Percentiles rank a stretch among this genome's conserved stretches.
phyloP scores from a whole-genome alignment of 2,797 vertebrate species.

The Euphonia xanthogaster region DNA sequence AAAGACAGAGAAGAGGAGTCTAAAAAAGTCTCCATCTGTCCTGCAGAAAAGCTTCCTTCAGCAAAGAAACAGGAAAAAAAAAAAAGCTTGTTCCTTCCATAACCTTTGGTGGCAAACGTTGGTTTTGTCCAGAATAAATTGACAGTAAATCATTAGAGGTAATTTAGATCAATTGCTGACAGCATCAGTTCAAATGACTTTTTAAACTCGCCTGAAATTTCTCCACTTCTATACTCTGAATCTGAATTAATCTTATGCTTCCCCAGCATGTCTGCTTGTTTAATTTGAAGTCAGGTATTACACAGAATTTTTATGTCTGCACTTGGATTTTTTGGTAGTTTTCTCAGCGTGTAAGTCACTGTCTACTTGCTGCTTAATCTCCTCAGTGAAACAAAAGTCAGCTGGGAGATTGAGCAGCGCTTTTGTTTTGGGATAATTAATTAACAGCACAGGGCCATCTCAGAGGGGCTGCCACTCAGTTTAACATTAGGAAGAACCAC shows the following conservation, averaged over 20 bases:
- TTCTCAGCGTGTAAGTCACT: background rate
- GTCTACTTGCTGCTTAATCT: background rate
- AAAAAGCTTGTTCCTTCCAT: background rate
- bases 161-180: constrained; percentile 19
- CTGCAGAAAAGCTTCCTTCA: background rate
- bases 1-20: fast-evolving
- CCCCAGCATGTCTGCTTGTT: background rate
- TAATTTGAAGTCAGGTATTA: background rate
- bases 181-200: background rate
- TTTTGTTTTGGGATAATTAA: background rate
- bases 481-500: background rate
- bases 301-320: background rate
- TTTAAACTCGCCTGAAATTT: constrained; percentile 30
- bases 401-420: background rate
- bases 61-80: background rate
- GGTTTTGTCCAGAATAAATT: background rate
- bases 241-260: background rate
- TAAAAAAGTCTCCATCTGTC: background rate
- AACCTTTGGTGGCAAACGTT: background rate
- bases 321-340: background rate
- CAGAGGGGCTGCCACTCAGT: background rate
- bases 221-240: background rate
- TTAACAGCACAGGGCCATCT: background rate
- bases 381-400: background rate
- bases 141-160: constrained; percentile 11